Evolutionary conservation across 2,113 vertebrate species (phyloP), one percentile per base, ranked within the genome.

Genomic region (Numida meleagris): DNA sequence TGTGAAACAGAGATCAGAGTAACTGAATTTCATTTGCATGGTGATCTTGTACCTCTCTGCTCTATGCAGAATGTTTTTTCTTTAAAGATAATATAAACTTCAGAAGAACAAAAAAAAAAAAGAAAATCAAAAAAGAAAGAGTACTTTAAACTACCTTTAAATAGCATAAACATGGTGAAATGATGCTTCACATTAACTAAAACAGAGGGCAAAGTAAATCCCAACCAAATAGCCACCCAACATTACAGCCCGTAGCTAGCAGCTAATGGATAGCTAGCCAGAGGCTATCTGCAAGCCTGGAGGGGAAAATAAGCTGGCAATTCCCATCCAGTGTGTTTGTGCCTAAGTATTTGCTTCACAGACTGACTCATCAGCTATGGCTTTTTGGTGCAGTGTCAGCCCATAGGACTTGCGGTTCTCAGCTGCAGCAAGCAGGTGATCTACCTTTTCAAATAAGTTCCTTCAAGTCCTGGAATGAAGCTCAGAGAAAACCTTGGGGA

Each of bases 1-100:
- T 12, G 21, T 62, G 84, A 86, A 83, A 83, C 8, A 92, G 43
- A 72, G 24, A 87, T 65, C 71, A 76, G 46, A 9, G 12, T 91
- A 89, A 95, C 16, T 89, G 46, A 91, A 74, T 89, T 86, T 33
- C 57, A 78, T 88, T 93, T 93, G 55, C 50, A 86, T 89, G 85
- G 93, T 82, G 89, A 92, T 88, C 75, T 71, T 89, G 21, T 29
- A 91, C 33, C 46, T 87, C 62, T 76, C 16, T 67, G 24, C 73
- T 92, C 33, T 79, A 14, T 38, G 42, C 18, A 85, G 38, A 23
- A 12, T 40, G 31, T 18, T 75, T 86, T 86, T 86, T 72, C 40
- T 53, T 86, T 82, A 57, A 88, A 86, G 17, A 76, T 58, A 82
- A 55, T 82, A 77, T 48, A 67, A 42, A 68, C 17, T 3, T 2